Conservation (phyloP, 2,888 invertebrate genomes). For the Panzeria rudis region DNA sequence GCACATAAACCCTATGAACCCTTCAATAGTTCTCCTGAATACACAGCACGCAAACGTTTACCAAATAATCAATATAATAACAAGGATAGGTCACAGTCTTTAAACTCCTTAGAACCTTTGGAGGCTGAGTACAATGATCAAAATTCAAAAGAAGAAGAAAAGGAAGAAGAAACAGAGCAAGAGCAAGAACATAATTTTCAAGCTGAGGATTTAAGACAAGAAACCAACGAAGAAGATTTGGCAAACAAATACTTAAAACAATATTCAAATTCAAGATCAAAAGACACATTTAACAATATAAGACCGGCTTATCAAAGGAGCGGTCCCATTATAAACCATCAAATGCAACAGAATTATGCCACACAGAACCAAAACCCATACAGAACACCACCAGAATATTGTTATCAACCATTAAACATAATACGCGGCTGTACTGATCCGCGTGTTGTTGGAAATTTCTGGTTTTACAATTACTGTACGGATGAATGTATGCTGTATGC, state of each 20-base stretch:
- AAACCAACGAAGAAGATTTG: conserved; percentile 19
- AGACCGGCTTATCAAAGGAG: conserved; percentile 7
- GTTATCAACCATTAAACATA: conserved; percentile 76
- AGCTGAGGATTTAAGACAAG: conserved; percentile 47
- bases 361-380: neutral
- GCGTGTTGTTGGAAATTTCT: conserved; percentile 82
- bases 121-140: neutral
- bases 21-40: neutral
- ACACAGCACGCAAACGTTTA: neutral
- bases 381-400: conserved; percentile 59
- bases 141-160: conserved; percentile 54
- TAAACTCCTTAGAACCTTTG: neutral
- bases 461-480: conserved; percentile 80
- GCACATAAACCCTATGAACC: neutral
- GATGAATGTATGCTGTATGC: conserved; percentile 79
- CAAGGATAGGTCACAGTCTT: neutral
- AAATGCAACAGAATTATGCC: conserved; percentile 14
- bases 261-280: neutral
- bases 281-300: conserved; percentile 23
- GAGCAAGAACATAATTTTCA: conserved; percentile 46
- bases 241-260: neutral
- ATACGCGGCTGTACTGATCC: conserved; percentile 68
- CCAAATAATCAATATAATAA: neutral
- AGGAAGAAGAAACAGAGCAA: conserved; percentile 36
- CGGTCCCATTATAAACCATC: neutral